phyloP scores from a whole-genome alignment of 2,797 vertebrate genomes.

The Petrocephalus sullivani region DNA sequence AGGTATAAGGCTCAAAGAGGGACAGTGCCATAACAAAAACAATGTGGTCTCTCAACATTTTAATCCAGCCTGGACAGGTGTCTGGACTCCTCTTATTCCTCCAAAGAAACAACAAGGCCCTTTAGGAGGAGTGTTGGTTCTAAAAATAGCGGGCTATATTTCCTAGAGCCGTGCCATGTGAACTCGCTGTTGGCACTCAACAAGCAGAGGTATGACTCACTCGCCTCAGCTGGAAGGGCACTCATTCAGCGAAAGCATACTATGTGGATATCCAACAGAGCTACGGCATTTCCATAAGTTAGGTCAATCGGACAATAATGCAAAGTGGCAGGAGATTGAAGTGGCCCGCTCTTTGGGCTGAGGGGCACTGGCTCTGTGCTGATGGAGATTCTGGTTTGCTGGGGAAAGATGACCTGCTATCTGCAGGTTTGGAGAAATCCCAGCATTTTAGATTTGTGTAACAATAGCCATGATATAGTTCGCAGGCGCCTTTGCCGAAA shows the following conservation, averaged over 20 bases:
- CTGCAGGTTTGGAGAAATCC: not conserved
- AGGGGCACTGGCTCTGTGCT: conserved; percentile 92
- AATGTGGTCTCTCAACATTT: conserved; percentile 2
- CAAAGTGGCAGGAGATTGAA: conserved; percentile 92
- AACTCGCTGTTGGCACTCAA: not conserved
- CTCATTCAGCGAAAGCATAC: conserved; percentile 94
- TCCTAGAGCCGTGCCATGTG: not conserved
- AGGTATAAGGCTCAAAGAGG: not conserved
- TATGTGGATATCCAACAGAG: conserved; percentile 84
- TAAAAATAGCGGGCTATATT: not conserved
- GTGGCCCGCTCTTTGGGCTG: conserved; percentile 79
- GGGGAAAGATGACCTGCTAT: conserved; percentile 44
- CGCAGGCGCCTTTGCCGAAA: not conserved
- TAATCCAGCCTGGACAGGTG: not conserved
- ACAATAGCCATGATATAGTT: not conserved
- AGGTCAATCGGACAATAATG: conserved; percentile 92
- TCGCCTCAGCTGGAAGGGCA: conserved; percentile 91
- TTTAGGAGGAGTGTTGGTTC: not conserved
- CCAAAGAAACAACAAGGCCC: not conserved
- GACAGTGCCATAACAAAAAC: not conserved
- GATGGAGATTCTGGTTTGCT: conserved; percentile 92
- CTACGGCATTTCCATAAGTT: conserved; percentile 82
- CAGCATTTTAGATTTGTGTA: not conserved
- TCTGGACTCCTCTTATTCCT: not conserved
- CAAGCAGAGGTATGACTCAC: conserved; percentile 49